Percentiles rank a stretch among this genome's conserved stretches.
phyloP scores from a whole-genome alignment of 2,888 invertebrate genomes.

The Parnassius orleans region DNA sequence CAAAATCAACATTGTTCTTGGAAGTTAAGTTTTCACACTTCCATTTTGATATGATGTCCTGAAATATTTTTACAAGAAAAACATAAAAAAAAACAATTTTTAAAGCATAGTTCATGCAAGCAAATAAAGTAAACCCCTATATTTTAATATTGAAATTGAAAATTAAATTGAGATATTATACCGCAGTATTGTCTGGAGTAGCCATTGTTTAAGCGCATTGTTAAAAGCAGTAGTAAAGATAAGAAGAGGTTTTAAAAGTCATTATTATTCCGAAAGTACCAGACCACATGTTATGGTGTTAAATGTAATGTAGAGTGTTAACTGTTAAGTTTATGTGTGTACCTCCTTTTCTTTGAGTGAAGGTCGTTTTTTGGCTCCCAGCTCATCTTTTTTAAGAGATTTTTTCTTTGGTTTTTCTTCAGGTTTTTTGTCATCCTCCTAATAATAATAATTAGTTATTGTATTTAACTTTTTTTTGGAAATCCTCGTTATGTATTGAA shows the following conservation, averaged over 20 bases:
- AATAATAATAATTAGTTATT: constrained; percentile 33
- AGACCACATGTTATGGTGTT: constrained; percentile 38
- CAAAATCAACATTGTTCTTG: too few relatives aligned
- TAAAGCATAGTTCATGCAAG: too few relatives aligned
- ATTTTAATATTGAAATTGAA: background rate
- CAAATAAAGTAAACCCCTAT: background rate
- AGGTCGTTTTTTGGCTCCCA: constrained; percentile 65
- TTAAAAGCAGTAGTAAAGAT: constrained; percentile 1
- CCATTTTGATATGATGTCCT: too few relatives aligned
- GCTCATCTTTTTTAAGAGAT: constrained; percentile 62
- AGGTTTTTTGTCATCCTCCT: constrained; percentile 71
- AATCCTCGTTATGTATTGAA: background rate
- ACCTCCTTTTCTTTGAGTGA: constrained; percentile 76
- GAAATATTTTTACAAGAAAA: too few relatives aligned
- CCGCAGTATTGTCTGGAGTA: background rate
- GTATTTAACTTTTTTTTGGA: constrained; percentile 1
- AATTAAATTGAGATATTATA: background rate
- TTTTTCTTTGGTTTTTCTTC: constrained; percentile 73
- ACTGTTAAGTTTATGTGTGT: constrained; percentile 31
- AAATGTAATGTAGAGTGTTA: constrained; percentile 35
- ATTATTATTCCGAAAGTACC: background rate
- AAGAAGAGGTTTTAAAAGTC: background rate
- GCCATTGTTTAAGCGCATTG: background rate
- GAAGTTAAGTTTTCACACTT: too few relatives aligned
- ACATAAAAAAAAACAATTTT: too few relatives aligned